Base-by-base conservation (phyloP, 1,140 invertebrate species). In the Eriosoma lanigerum region DNA sequence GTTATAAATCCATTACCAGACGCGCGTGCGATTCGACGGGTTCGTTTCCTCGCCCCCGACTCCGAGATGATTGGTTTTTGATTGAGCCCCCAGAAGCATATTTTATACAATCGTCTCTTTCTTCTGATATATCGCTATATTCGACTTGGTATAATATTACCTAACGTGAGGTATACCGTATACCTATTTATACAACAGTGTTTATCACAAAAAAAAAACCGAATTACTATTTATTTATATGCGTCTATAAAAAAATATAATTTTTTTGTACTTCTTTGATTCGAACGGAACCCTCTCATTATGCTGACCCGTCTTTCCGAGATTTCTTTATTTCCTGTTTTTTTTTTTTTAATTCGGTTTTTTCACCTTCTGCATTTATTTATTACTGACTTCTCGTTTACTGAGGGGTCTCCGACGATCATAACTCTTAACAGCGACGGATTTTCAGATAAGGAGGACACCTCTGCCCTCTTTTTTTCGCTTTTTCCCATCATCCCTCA, bases 351-450 rank as follows among this genome's bases (percentile, higher is more conserved):
- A 60, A 78, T 78, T 78, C 56, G 46, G 29, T 78, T 78, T 78
- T 76, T 78, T 78, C 75, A 60, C 75, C 75, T 60, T 78, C 21
- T n/a, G 32, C 29, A 78, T 78, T 78, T 78, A 78, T 78, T 78
- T 78, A 78, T 78, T 78, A 60, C 75, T 26, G 54, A 46, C 75
- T 78, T 78, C 75, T 78, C 56, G 75, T 78, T 78, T 78, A 78
- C 75, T 38, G 19, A 78, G 44, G 75, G 73, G 52, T 62, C 73
- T 60, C 75, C 52, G 8, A 46, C 75, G 56, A 78, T 78, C 75
- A 78, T 78, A 78, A 78, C 75, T 78, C 75, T 78, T 60, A 78
- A 78, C 75, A 62, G 32, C 52, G 75, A 78, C 75, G 75, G 75
- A 78, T 78, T 78, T 78, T 12, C 75, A 78, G 75, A 78, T 78